Percentiles rank a stretch among this genome's conserved stretches.
Evolutionary conservation across 2,888 invertebrate genomes (phyloP).

Genomic region (Bibio marci): DNA sequence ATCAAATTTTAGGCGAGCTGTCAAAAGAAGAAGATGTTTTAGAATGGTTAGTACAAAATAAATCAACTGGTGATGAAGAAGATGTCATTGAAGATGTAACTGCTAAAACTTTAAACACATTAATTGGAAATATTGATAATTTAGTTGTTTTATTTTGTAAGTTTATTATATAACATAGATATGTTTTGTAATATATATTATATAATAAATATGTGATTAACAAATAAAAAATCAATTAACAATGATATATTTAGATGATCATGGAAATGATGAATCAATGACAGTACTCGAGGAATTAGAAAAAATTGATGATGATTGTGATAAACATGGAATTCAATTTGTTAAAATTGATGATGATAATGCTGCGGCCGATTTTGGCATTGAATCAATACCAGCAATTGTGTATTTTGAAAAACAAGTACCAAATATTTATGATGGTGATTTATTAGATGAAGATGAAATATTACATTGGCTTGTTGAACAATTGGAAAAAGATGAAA

Average conservation of each 20-base stretch:
- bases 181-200: neutral
- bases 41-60: slow-evolving; percentile 85
- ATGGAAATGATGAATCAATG: slow-evolving; percentile 77
- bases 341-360: slow-evolving; percentile 79
- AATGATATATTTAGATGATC: slow-evolving; percentile 53
- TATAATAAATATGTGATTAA: neutral
- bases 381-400: slow-evolving; percentile 63
- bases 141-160: slow-evolving; percentile 85
- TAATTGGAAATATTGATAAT: slow-evolving; percentile 79
- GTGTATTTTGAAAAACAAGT: slow-evolving; percentile 89
- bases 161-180: slow-evolving; percentile 22
- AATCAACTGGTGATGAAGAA: slow-evolving; percentile 84
- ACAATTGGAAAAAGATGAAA: slow-evolving; percentile 81
- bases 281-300: slow-evolving; percentile 71
- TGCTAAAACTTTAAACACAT: slow-evolving; percentile 69
- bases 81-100: slow-evolving; percentile 90
- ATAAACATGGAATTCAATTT: slow-evolving; percentile 81
- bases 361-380: slow-evolving; percentile 73
- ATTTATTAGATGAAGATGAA: slow-evolving; percentile 75
- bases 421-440: slow-evolving; percentile 84
- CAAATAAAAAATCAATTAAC: slow-evolving; percentile 1
- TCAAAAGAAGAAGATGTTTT: slow-evolving; percentile 82
- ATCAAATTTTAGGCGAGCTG: slow-evolving; percentile 49
- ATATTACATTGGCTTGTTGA: slow-evolving; percentile 75
- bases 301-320: slow-evolving; percentile 87